phyloP scores from a whole-genome alignment of 35 echinoderm and acorn worm species.

The Eucidaris tribuloides region DNA sequence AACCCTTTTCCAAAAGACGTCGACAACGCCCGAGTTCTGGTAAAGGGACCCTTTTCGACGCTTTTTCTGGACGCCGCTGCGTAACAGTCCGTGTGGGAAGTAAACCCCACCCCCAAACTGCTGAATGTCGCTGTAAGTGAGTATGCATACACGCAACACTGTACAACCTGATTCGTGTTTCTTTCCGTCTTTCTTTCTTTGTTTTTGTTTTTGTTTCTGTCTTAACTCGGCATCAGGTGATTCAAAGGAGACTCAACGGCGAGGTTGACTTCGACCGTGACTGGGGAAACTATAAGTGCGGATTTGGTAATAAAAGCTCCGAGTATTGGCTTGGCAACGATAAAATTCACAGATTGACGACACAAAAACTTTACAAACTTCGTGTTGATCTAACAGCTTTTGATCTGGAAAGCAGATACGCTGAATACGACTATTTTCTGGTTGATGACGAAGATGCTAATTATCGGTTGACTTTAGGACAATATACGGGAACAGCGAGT shows the following conservation, averaged over 20 bases:
- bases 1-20: too few species aligned
- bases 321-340: conserved; percentile 81
- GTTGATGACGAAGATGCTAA: conserved; percentile 41
- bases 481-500: conserved; percentile 68
- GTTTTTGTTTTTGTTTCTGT: neutral
- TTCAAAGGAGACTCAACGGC: conserved; percentile 48
- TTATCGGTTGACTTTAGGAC: conserved; percentile 48
- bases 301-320: conserved; percentile 33
- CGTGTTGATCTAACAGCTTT: conserved; percentile 58
- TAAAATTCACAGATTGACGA: conserved; percentile 30
- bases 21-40: too few species aligned
- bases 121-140: too few species aligned
- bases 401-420: conserved; percentile 9
- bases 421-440: conserved; percentile 50
- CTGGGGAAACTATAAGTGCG: conserved; percentile 58
- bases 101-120: too few species aligned
- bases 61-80: too few species aligned
- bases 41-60: too few species aligned
- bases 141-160: too few species aligned
- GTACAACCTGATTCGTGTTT: too few species aligned
- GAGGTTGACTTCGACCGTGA: conserved; percentile 27
- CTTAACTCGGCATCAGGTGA: conserved; percentile 34
- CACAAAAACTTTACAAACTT: conserved; percentile 35
- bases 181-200: too few species aligned
- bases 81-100: too few species aligned